phyloP scores from a whole-genome alignment of 2,797 vertebrate species.

The Diplodus puntazzo region DNA sequence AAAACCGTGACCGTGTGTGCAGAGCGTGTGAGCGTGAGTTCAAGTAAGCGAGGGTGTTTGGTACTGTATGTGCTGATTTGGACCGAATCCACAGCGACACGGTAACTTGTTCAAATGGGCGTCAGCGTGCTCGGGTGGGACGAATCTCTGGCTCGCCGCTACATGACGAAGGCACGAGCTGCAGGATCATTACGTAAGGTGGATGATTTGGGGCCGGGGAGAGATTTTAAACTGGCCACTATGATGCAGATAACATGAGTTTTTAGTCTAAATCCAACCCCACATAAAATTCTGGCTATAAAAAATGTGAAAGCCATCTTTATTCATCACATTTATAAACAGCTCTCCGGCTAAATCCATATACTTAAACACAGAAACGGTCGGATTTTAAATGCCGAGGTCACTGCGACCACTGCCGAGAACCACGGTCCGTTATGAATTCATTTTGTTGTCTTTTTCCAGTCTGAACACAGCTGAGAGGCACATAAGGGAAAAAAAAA shows the following conservation, averaged over 20 bases:
- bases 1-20: background rate
- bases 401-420: background rate
- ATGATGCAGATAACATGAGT: slow-evolving; percentile 27
- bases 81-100: slow-evolving; percentile 23
- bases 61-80: background rate
- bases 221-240: slow-evolving; percentile 20
- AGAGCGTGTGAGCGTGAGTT: too few relatives aligned
- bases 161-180: slow-evolving; percentile 28
- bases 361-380: too few relatives aligned
- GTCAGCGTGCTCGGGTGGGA: slow-evolving; percentile 34
- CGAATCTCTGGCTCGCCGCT: slow-evolving; percentile 43
- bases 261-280: background rate
- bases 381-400: background rate
- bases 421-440: background rate
- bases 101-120: slow-evolving; percentile 18
- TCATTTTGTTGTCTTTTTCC: slow-evolving; percentile 13
- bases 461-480: slow-evolving; percentile 4
- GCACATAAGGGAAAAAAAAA: slow-evolving; percentile 36
- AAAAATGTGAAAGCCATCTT: background rate
- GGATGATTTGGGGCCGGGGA: slow-evolving; percentile 24
- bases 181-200: slow-evolving; percentile 58
- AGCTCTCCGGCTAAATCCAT: background rate
- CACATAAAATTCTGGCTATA: background rate
- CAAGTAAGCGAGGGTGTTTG: background rate
- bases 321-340: slow-evolving; percentile 7